Percentiles rank a stretch among this genome's conserved stretches.
Conservation (phyloP, 2,888 invertebrate species). For the Eupeodes latifasciatus region DNA sequence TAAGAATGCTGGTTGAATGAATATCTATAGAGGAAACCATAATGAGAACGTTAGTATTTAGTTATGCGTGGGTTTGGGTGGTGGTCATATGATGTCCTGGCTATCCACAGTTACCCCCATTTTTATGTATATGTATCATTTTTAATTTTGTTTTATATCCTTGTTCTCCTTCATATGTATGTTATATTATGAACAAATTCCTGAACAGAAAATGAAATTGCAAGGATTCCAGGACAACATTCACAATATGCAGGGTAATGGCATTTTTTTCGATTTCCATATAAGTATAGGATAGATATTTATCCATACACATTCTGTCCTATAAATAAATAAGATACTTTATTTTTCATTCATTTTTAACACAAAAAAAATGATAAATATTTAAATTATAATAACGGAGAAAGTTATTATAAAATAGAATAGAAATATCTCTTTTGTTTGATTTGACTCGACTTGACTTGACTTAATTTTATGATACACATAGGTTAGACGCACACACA, state of each 20-base stretch:
- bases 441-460: slow-evolving; percentile 36
- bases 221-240: slow-evolving; percentile 47
- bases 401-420: slow-evolving; percentile 50
- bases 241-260: background rate
- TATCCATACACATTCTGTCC: slow-evolving; percentile 3
- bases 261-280: slow-evolving; percentile 15
- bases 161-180: background rate
- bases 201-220: slow-evolving; percentile 22
- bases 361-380: slow-evolving; percentile 34
- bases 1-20: background rate
- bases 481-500: no score
- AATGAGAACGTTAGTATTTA: slow-evolving; percentile 10
- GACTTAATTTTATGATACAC: slow-evolving; percentile 10
- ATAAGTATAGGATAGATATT: background rate
- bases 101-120: background rate
- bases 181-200: slow-evolving; percentile 58
- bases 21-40: slow-evolving; percentile 4
- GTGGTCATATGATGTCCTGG: background rate
- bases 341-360: background rate
- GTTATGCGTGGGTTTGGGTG: background rate
- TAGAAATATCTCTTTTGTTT: slow-evolving; percentile 55
- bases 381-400: slow-evolving; percentile 37
- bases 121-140: slow-evolving; percentile 21
- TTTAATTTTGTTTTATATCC: slow-evolving; percentile 61
- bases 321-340: slow-evolving; percentile 15